These are phyloP conservation scores for Endomychus coccineus DNA, from an alignment of 2,888 invertebrate species.

Conservation along the genomic window DNA sequence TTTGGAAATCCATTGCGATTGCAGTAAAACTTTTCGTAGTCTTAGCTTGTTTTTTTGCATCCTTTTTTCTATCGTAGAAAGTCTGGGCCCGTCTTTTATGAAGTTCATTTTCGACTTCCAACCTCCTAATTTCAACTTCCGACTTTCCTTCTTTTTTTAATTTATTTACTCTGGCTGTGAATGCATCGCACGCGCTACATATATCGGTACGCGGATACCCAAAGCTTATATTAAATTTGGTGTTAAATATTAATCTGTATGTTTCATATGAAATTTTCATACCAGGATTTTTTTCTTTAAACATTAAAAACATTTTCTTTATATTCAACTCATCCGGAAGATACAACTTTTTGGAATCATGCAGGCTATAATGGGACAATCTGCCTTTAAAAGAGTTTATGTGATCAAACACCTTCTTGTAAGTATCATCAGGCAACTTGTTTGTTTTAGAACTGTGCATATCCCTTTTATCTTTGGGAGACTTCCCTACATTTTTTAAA, in stretches of 20 bases:
- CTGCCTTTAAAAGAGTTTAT: slow-evolving; percentile 15
- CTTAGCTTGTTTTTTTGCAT: background rate
- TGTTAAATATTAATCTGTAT: slow-evolving; percentile 15
- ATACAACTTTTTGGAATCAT: slow-evolving; percentile 15
- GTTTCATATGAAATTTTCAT: slow-evolving; percentile 16
- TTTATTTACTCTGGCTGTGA: slow-evolving; percentile 7
- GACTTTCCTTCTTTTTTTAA: slow-evolving; percentile 6
- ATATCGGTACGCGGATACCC: slow-evolving; percentile 17
- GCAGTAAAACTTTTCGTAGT: slow-evolving; percentile 1
- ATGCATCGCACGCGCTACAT: slow-evolving; percentile 15
- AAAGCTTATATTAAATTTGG: slow-evolving; percentile 18
- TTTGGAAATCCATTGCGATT: slow-evolving; percentile 17
- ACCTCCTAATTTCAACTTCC: background rate
- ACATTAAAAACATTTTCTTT: slow-evolving; percentile 16
- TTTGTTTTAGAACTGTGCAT: slow-evolving; percentile 15
- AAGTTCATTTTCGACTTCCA: slow-evolving; percentile 6
- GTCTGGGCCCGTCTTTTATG: background rate
- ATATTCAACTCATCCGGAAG: slow-evolving; percentile 17
- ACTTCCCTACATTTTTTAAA: slow-evolving; percentile 1
- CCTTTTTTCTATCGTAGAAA: slow-evolving; percentile 2
- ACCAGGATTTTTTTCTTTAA: slow-evolving; percentile 8
- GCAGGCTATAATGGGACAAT: slow-evolving; percentile 17
- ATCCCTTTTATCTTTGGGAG: slow-evolving; percentile 11
- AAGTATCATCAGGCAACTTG: slow-evolving; percentile 13
- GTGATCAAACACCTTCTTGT: slow-evolving; percentile 12